A percentile compares a stretch with the other conserved stretches of the same genome.
phyloP scores from a whole-genome alignment of 2,797 vertebrate species.

The Schizopygopsis malacanthus region DNA sequence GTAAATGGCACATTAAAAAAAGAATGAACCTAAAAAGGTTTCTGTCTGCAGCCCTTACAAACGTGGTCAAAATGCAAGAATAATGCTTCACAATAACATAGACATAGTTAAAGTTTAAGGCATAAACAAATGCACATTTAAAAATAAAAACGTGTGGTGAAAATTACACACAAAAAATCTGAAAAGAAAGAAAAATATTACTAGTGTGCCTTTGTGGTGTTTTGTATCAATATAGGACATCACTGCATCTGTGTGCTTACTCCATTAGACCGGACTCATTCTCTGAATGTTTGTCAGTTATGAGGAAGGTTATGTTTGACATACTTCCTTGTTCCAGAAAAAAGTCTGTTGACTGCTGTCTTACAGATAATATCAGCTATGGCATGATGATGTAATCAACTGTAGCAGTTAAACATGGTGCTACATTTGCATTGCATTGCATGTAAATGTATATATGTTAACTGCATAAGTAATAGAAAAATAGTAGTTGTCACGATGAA shows the following conservation, averaged over 20 bases:
- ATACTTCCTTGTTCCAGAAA: slow-evolving; percentile 11
- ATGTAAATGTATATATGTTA: not conserved
- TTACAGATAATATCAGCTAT: not conserved
- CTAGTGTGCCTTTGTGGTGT: slow-evolving; percentile 4
- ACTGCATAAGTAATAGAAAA: not conserved
- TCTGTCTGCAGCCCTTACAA: not conserved
- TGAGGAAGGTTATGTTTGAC: not conserved
- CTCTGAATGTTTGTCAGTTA: not conserved
- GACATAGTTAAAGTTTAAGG: too few relatives aligned
- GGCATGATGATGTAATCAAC: slow-evolving; percentile 9
- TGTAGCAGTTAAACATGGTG: not conserved
- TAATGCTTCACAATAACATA: slow-evolving; percentile 2
- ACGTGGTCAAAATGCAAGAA: not conserved
- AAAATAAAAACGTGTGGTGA: not conserved
- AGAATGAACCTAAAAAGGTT: not conserved
- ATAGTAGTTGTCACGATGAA: not conserved
- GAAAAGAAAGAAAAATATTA: not conserved
- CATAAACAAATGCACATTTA: slow-evolving; percentile 17
- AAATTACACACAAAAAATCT: not conserved
- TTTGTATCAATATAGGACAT: not conserved
- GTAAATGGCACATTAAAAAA: not conserved
- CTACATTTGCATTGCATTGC: not conserved
- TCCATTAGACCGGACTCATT: slow-evolving; percentile 6
- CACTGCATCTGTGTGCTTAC: not conserved
- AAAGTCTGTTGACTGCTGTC: not conserved